A percentile compares a stretch with the other conserved stretches of the same genome.
phyloP scores from a whole-genome alignment of 2,113 vertebrate genomes.

The Phaethornis superciliosus region DNA sequence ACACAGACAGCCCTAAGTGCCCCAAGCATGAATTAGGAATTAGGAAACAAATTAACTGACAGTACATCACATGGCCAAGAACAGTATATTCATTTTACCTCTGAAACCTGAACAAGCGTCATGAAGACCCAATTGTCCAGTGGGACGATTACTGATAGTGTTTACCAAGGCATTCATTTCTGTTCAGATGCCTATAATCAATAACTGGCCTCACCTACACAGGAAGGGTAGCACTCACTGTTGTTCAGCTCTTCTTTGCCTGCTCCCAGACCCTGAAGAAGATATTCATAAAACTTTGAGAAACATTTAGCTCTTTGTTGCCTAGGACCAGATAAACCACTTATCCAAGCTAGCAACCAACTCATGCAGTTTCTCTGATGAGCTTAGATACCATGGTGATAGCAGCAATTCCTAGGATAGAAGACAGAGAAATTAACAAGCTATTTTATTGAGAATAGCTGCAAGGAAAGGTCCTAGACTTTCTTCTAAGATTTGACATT shows the following conservation, averaged over 20 bases:
- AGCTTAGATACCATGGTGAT: constrained; percentile 28
- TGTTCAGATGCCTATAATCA: neutral
- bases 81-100: neutral
- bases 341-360: neutral
- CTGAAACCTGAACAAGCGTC: neutral
- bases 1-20: neutral
- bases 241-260: neutral
- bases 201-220: neutral
- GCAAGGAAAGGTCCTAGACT: neutral
- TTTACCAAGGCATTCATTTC: neutral
- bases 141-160: neutral
- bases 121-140: neutral
- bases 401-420: constrained; percentile 9
- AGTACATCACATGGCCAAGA: neutral
- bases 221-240: neutral
- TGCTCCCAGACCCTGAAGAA: neutral
- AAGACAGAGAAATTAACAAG: constrained; percentile 23
- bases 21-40: neutral
- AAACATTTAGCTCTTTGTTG: neutral
- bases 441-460: neutral
- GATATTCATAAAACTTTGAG: neutral
- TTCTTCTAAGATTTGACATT: neutral
- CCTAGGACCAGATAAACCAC: neutral
- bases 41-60: neutral
- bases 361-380: neutral